Base-by-base conservation (phyloP, 1,140 invertebrate genomes). In the Mylabris phalerata region DNA sequence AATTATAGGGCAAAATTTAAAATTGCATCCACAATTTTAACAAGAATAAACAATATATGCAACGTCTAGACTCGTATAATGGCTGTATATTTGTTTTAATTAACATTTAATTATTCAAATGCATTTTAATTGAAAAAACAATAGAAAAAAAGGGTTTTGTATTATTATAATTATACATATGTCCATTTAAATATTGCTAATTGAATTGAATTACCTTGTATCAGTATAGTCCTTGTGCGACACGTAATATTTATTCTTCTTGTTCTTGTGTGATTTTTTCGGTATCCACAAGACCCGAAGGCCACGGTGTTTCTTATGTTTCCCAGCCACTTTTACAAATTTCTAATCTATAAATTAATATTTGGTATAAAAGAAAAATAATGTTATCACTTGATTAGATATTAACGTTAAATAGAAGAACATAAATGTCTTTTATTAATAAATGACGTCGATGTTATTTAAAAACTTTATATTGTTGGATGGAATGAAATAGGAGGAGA, bases 191-290 rank as follows among this genome's bases (percentile, higher is more conserved):
- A 6, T 40, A 40, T 10, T 40, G 39, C 1, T 40, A 40, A 40
- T 40, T 40, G 24, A 52, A 55, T 24, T 26, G 9, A 46, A 26
- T 55, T 55, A 55, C 51, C 51, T 43, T 45, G 50, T 52, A 26
- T 38, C 38, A 24, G 51, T 44, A 47, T 55, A 41, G 25, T 55
- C 51, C 6, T 19, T 45, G 43, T 55, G 51, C 38, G 51, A 46
- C 42, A 55, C 51, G 51, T 55, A 55, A 39, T 55, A 55, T 55
- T 55, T 55, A 25, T 55, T 55, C 26, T 55, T 55, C 32, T 55
- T 55, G 43, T 55, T 45, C 44, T 55, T 55, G 11, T 55, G 51
- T 38, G 42, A 45, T 9, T 42, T 11, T 10, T 47, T 55, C 27
- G 51, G 51, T 9, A 55, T 46, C 51, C 51, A 55, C 39, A 55